Conservation (phyloP, 2,113 vertebrate genomes). For the Struthidea cinerea region DNA sequence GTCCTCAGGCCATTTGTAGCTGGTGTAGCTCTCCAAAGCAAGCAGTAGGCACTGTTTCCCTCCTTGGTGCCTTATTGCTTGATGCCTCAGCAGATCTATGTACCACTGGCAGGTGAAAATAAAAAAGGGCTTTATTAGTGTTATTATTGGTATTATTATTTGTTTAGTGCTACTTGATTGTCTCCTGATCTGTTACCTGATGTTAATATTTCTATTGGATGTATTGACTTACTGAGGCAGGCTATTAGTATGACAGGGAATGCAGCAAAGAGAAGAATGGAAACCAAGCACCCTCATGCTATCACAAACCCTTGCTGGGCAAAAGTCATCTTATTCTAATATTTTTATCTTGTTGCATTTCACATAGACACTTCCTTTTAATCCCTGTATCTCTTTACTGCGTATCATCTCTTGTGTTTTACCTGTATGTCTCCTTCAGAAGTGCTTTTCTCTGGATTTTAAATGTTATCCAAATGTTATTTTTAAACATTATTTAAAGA, state of each 20-base stretch:
- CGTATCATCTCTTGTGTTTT: not conserved
- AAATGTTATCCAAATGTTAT: not conserved
- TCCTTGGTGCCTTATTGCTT: not conserved
- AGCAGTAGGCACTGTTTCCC: not conserved
- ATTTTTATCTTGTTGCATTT: not conserved
- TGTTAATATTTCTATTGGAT: not conserved
- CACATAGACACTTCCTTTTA: rapidly evolving
- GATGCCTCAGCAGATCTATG: not conserved
- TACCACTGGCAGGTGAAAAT: not conserved
- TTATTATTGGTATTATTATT: not conserved
- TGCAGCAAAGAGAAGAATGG: not conserved
- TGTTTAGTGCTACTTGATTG: not conserved
- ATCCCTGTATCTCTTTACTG: not conserved
- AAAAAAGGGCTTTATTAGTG: not conserved
- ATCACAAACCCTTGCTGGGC: not conserved
- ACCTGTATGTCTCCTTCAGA: not conserved
- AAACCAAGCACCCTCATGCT: not conserved
- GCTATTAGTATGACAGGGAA: not conserved
- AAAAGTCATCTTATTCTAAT: not conserved
- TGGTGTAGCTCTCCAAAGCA: not conserved
- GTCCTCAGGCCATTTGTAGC: not conserved
- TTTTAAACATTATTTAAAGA: not conserved
- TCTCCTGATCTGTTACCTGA: not conserved
- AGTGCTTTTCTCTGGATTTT: not conserved
- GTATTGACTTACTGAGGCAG: not conserved